phyloP scores from a whole-genome alignment of 2,797 vertebrate genomes.

The Prionace glauca region DNA sequence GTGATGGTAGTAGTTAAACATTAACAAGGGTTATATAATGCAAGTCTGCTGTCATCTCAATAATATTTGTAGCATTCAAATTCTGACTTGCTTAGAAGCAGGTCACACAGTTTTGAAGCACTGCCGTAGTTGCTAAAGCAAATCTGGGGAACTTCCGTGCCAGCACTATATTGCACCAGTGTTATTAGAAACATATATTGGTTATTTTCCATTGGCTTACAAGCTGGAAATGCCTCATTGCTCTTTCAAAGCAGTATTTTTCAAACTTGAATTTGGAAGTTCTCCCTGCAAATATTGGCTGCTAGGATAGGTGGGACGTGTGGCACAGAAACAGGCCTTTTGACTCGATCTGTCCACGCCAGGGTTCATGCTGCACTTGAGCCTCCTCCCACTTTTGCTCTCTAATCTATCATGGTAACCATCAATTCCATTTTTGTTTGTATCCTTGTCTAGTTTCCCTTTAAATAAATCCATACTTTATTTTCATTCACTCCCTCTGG shows the following conservation, averaged over 20 bases:
- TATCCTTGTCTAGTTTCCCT: background rate
- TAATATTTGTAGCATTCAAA: background rate
- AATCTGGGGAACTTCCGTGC: background rate
- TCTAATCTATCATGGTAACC: too few species aligned
- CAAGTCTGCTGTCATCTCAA: background rate
- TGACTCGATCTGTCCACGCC: too few species aligned
- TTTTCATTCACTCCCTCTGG: background rate
- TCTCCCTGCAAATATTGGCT: background rate
- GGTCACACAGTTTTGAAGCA: background rate
- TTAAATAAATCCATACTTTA: background rate
- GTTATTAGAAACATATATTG: background rate
- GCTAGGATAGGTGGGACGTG: too few species aligned
- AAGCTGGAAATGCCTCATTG: background rate
- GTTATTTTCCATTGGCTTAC: background rate
- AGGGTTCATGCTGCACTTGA: too few species aligned
- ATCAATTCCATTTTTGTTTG: too few species aligned
- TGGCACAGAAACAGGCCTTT: too few species aligned
- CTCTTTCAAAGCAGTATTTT: background rate
- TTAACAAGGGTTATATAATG: background rate
- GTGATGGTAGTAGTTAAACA: background rate
- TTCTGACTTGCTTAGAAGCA: background rate
- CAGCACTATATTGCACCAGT: background rate
- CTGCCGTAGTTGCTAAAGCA: background rate
- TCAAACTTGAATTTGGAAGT: background rate
- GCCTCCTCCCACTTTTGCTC: too few species aligned